Evolutionary conservation across 2,888 invertebrate species (phyloP), one percentile per base, ranked within the genome.

Genomic region (Diadegma fenestrale): DNA sequence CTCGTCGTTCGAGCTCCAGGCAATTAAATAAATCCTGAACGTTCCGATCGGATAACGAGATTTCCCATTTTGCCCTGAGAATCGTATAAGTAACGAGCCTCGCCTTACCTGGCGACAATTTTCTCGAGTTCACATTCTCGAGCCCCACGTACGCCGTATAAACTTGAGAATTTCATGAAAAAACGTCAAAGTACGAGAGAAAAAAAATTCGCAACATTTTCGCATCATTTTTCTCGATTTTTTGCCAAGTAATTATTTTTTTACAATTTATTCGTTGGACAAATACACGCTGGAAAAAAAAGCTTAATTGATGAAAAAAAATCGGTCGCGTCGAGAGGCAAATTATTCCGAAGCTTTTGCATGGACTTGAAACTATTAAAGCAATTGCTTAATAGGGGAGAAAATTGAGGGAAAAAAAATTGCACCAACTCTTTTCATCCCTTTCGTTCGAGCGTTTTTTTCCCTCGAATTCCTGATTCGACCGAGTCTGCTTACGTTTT

Each of bases 11-110:
- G 75, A 80, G 58, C 48, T 68, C 72, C 82, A 71, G 82, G 82
- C 85, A 85, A 85, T 85, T 85, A 85, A 85, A 85, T 85, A 80
- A 85, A 85, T 82, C 82, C 82, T 61, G n/a, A n/a, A 61, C 76
- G 48, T 76, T 80, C 82, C 51, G 80, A 87, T 80, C 85, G 64
- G 86, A 80, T 84, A 71, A 77, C 48, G 66, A 64, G 37, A 77
- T 79, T 69, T 61, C 68, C 80, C 73, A 81, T 80, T n/a, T 78
- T 22, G 81, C 77, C 22, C 63, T 48, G 54, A 26, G 19, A 76
- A 79, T 80, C 66, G 75, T 76, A 71, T 26, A 82, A 85, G 82
- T 82, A 80, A 82, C 76, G 26, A 45, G 26, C 26, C 7, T n/a
- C 17, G 17, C 68, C n/a, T 58, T 58, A 26, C 43, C 68, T 7